Conservation (phyloP, 2,113 vertebrate species). For the Calyptommatus sinebrachiatus region DNA sequence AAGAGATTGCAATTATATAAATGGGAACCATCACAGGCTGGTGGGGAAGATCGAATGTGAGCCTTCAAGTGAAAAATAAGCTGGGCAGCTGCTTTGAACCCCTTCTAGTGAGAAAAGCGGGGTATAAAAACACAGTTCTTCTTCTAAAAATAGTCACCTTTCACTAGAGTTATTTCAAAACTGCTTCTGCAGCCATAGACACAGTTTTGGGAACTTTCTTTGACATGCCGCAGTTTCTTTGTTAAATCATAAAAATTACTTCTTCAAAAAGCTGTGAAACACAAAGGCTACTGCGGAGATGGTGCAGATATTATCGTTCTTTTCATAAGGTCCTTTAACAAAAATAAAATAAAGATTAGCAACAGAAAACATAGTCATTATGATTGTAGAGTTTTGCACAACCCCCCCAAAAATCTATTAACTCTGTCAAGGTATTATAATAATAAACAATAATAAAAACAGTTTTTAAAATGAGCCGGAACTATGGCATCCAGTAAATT, state of each 20-base stretch:
- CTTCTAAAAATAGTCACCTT: no score
- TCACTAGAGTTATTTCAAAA: no score
- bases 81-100: no score
- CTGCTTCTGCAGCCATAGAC: no score
- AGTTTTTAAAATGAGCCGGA: constrained; percentile 25
- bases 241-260: not conserved
- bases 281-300: constrained; percentile 16
- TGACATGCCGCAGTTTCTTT: not conserved
- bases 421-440: constrained; percentile 28
- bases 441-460: constrained; percentile 13
- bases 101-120: no score
- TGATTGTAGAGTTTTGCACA: constrained; percentile 25
- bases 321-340: constrained; percentile 24
- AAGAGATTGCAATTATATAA: no score
- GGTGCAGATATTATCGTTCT: constrained; percentile 11
- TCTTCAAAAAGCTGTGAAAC: not conserved
- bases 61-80: no score
- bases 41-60: no score
- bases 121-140: no score
- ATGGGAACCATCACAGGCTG: no score
- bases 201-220: constrained; percentile 37
- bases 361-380: constrained; percentile 8
- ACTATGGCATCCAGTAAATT: not conserved
- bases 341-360: constrained; percentile 26
- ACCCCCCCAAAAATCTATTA: constrained; percentile 11